Evolutionary conservation across 2,113 vertebrate species (phyloP), one percentile per base, ranked within the genome.

Genomic region (Mus pahari): DNA sequence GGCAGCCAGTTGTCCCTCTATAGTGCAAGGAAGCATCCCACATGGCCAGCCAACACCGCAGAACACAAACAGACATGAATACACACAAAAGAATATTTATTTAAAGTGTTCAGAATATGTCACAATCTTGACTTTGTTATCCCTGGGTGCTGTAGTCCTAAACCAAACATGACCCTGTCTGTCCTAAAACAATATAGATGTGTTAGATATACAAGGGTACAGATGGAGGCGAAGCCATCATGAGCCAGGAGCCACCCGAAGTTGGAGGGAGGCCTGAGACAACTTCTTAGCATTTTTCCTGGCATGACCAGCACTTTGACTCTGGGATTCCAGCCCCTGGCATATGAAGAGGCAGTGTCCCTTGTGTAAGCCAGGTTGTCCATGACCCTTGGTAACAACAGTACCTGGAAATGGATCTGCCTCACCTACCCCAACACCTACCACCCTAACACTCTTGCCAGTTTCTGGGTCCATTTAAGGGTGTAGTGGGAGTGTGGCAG

Each of bases 301-400:
- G 71, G 17, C 74, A 53, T 39, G 39, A 2, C 19, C 31, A 36
- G 42, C 8, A 58, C 28, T 64, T 31, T 42, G 82, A 84, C 14
- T 5, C 10, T 45, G 73, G 45, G 22, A 48, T 26, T 55, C 26
- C 0, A 0, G 48, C n/a, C n/a, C 36, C 62, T 17, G 13, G 74
- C 9, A 48, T 8, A 0, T 5, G 11, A 36, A 7, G 13, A 45
- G 36, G 45, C 1, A 20, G 26, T 26, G 3, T 12, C 9, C 26
- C 14, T 58, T 33, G 10, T n/a, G 0, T 24, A 36, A 33, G 17
- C 36, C 58, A 50, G 3, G 0, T 9, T 12, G 19, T 55, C 60
- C 26, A 7, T 19, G 10, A 10, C 24, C 55, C 55, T 82, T n/a
- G 79, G 60, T 20, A n/a, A 73, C 55, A 39, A 50, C 77, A 79